Conservation (phyloP, 2,113 vertebrate genomes). For the Seriola rivoliana region DNA sequence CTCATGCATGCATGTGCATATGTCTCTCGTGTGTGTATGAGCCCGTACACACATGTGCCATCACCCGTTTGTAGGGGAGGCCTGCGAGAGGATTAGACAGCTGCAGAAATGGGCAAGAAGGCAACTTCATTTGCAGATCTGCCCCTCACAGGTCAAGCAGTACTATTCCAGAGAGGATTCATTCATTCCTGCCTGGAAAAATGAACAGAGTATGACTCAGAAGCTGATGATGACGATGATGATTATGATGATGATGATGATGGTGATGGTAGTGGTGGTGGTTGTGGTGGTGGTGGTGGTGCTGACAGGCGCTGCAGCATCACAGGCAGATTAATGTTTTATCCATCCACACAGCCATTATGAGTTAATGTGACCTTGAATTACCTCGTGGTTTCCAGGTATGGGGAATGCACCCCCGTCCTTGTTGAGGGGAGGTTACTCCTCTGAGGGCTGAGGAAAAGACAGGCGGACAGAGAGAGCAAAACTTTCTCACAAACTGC, state of each 20-base stretch:
- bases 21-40: constrained; percentile 47
- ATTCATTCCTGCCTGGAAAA: constrained; percentile 53
- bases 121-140: constrained; percentile 61
- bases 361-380: constrained; percentile 67
- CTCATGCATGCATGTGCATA: constrained; percentile 58
- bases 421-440: constrained; percentile 28
- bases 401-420: constrained; percentile 30
- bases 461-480: not conserved
- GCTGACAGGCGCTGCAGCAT: constrained; percentile 57
- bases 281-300: constrained; percentile 31
- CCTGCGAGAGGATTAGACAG: constrained; percentile 56
- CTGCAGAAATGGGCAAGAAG: constrained; percentile 54
- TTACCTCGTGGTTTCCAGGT: constrained; percentile 50
- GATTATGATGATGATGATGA: constrained; percentile 7
- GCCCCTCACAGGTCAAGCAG: constrained; percentile 53
- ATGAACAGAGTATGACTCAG: constrained; percentile 59
- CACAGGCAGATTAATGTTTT: constrained; percentile 67
- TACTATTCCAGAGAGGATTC: constrained; percentile 52
- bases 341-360: constrained; percentile 64
- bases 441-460: constrained; percentile 30
- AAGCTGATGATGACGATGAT: constrained; percentile 36
- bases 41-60: constrained; percentile 46
- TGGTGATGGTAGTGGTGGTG: constrained; percentile 24
- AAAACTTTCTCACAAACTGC: constrained; percentile 54
- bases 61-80: constrained; percentile 32